These are phyloP conservation scores for Meleagris gallopavo DNA, from an alignment of 2,113 vertebrate genomes.

Conservation along the genomic window DNA sequence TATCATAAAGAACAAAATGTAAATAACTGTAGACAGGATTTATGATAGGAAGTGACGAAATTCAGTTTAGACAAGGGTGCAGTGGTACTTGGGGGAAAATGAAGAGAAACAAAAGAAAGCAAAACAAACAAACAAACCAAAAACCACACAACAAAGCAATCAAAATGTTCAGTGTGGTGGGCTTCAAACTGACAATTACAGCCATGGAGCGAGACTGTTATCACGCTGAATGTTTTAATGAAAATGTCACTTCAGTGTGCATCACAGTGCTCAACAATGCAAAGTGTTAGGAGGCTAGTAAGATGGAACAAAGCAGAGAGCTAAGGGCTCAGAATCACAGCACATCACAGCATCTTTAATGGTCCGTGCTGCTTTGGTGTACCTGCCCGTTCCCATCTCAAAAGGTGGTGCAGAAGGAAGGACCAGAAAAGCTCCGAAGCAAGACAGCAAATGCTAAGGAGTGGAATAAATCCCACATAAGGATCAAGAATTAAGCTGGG, in stretches of 20 bases:
- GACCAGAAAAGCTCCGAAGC: neutral
- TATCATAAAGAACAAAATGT: neutral
- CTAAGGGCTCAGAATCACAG: neutral
- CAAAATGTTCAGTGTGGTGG: neutral
- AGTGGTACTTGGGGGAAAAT: neutral
- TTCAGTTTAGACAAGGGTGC: neutral
- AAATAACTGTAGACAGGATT: neutral
- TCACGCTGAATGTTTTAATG: neutral
- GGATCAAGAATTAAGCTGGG: neutral
- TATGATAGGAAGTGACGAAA: neutral
- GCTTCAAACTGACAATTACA: neutral
- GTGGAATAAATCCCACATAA: neutral
- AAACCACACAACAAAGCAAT: too few species aligned
- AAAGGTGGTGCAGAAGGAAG: neutral
- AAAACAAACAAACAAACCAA: too few species aligned
- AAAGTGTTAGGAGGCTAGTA: neutral
- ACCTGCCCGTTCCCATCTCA: neutral
- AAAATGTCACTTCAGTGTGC: neutral
- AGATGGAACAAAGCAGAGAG: neutral
- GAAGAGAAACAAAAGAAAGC: too few species aligned
- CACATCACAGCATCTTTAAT: neutral
- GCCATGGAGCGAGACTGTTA: neutral
- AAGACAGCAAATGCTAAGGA: neutral
- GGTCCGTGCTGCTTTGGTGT: neutral
- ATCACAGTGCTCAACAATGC: neutral